phyloP scores from a whole-genome alignment of 30 jellyfish, hydroid and myxozoan genomes.

The Aurelia sp. region DNA sequence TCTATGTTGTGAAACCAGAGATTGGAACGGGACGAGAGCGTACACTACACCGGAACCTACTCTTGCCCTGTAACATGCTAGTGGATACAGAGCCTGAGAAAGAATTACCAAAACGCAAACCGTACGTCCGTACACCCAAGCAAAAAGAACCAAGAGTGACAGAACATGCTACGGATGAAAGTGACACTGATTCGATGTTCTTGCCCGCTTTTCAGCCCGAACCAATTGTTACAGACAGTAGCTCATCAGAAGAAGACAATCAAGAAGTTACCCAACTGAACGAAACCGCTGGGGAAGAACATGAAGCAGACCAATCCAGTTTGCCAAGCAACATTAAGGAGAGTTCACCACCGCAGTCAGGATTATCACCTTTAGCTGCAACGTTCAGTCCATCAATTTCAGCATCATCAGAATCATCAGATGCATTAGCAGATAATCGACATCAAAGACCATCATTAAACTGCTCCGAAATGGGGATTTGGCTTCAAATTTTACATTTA shows the following conservation, averaged over 20 bases:
- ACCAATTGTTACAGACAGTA: background rate
- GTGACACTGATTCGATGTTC: conserved; percentile 27
- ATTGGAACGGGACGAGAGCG: background rate
- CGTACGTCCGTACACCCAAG: conserved; percentile 1
- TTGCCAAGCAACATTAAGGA: background rate
- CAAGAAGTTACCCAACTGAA: background rate
- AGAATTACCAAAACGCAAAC: background rate
- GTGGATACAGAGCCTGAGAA: background rate
- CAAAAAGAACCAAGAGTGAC: conserved; percentile 2
- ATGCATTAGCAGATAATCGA: too few relatives aligned
- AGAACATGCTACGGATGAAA: conserved; percentile 9
- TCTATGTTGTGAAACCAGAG: background rate
- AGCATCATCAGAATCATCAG: conserved; percentile 4
- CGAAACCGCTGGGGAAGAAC: background rate
- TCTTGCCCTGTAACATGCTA: background rate
- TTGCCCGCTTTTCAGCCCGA: conserved; percentile 18
- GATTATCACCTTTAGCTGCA: conserved; percentile 9
- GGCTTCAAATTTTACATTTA: too few relatives aligned
- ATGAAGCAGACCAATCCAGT: conserved; percentile 28
- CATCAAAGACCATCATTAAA: too few relatives aligned
- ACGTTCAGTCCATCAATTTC: background rate
- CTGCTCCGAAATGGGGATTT: too few relatives aligned
- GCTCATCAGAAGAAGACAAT: conserved; percentile 1
- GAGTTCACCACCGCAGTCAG: background rate
- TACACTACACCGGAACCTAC: conserved; percentile 19